These are phyloP conservation scores for Hydraecia micacea DNA, from an alignment of 2,888 invertebrate genomes.

Conservation along the genomic window DNA sequence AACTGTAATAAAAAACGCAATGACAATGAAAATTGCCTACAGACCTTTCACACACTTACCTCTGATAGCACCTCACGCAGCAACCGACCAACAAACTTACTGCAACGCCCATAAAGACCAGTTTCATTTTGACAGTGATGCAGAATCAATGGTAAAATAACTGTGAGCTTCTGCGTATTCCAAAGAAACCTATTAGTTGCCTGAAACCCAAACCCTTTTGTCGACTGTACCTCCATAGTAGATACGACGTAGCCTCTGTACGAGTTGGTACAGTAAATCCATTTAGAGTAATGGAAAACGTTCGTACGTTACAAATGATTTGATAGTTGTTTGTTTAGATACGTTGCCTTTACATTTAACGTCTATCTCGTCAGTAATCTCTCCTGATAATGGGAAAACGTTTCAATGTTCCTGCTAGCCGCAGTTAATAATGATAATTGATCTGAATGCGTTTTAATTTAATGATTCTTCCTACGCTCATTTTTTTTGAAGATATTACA, in stretches of 20 bases:
- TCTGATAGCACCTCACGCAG: not conserved
- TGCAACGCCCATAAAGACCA: not conserved
- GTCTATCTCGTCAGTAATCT: not conserved
- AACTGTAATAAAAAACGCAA: not conserved
- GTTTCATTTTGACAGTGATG: not conserved
- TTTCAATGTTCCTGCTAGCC: not conserved
- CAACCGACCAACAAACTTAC: not conserved
- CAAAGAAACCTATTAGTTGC: not conserved
- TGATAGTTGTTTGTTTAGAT: slow-evolving; percentile 19
- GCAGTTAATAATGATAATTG: not conserved
- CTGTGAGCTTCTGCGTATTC: not conserved
- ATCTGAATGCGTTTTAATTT: not conserved
- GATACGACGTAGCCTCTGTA: not conserved
- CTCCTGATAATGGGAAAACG: not conserved
- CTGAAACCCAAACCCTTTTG: not conserved
- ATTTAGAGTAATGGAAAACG: slow-evolving; percentile 37
- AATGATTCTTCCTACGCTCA: not conserved
- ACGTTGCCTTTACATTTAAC: not conserved
- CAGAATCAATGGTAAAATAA: not conserved
- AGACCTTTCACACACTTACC: not conserved
- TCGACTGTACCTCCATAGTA: not conserved
- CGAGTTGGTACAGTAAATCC: slow-evolving; percentile 12
- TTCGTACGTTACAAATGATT: slow-evolving; percentile 11
- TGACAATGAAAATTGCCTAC: not conserved
- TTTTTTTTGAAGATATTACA: too few species aligned